phyloP scores from a whole-genome alignment of 2,888 invertebrate species.

The Chalcosyrphus nemorum region DNA sequence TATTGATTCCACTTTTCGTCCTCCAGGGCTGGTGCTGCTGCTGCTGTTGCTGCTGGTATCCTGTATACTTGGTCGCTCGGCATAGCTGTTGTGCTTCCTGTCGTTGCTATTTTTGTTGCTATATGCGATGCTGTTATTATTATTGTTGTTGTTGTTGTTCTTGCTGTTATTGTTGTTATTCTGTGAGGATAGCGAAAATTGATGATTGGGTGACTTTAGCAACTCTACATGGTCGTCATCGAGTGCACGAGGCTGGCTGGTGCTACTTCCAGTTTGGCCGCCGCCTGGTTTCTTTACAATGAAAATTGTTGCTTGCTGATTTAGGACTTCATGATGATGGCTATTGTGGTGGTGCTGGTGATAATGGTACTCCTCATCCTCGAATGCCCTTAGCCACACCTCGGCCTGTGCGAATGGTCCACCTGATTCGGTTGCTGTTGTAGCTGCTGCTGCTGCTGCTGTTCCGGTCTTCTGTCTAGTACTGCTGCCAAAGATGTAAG shows the following conservation, averaged over 20 bases:
- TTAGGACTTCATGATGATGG: conserved; percentile 57
- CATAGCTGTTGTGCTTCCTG: conserved; percentile 51
- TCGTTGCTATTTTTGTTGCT: conserved; percentile 30
- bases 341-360: conserved; percentile 70
- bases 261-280: neutral
- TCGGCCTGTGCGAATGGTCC: conserved; percentile 43
- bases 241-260: conserved; percentile 68
- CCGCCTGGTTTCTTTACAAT: conserved; percentile 60
- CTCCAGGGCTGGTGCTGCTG: too few species aligned
- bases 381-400: conserved; percentile 56
- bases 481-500: conserved; percentile 57
- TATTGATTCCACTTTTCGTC: conserved; percentile 60
- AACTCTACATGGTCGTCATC: conserved; percentile 70
- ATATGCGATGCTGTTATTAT: conserved; percentile 11
- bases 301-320: conserved; percentile 71
- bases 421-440: too few species aligned
- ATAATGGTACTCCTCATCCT: conserved; percentile 55
- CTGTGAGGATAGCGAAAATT: conserved; percentile 67
- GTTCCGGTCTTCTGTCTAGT: conserved; percentile 43
- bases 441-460: conserved; percentile 39
- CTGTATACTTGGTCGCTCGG: conserved; percentile 23
- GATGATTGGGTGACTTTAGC: conserved; percentile 74
- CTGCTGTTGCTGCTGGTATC: conserved; percentile 29
- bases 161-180: conserved; percentile 15
- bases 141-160: conserved; percentile 15